Evolutionary conservation across 2,113 vertebrate genomes (phyloP), one percentile per base, ranked within the genome.

Genomic region (Pitta sordida): DNA sequence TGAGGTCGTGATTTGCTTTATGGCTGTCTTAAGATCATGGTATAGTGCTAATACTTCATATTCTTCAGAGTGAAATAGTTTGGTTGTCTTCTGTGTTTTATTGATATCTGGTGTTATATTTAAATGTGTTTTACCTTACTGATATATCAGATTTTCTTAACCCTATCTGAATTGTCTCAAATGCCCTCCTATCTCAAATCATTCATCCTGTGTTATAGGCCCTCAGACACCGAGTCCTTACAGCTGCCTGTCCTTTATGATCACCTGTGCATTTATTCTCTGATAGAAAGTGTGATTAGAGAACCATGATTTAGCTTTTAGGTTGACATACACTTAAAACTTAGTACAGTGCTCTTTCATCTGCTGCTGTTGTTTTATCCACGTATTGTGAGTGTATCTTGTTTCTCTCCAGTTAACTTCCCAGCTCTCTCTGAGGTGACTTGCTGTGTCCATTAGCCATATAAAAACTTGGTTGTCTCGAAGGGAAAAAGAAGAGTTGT

Each of bases 401-500:
- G 16, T 19, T 94, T 94, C 60, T 85, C 70, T 87, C 20, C n/a
- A 58, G n/a, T 89, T 86, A 90, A 46, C 63, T 52, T 93, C 55
- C 36, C 52, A 70, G 41, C 73, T 84, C 27, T 48, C 74, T 65
- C 56, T 27, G 32, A 91, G 68, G 27, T 86, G 53, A 79, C 79
- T 67, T 60, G 29, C 62, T 59, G 34, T 83, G 52, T 90, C 87
- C 81, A 79, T 96, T 76, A 92, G 83, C 91, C 59, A 30, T 94
- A 83, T 74, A 70, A 92, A n/a, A 91, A 80, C 39, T 39, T 49
- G 36, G 29, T 89, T 68, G 34, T 87, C 87, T 78, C 52, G 64
- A 22, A 59, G 6, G 36, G 70, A 30, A 65, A 53, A 67, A 64
- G 53, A 85, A 65, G 69, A 88, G 27, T 94, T 92, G 84, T 62